These are phyloP conservation scores for Spatulosminthurus flaviceps DNA, from an alignment of 2,888 invertebrate species.

Conservation along the genomic window DNA sequence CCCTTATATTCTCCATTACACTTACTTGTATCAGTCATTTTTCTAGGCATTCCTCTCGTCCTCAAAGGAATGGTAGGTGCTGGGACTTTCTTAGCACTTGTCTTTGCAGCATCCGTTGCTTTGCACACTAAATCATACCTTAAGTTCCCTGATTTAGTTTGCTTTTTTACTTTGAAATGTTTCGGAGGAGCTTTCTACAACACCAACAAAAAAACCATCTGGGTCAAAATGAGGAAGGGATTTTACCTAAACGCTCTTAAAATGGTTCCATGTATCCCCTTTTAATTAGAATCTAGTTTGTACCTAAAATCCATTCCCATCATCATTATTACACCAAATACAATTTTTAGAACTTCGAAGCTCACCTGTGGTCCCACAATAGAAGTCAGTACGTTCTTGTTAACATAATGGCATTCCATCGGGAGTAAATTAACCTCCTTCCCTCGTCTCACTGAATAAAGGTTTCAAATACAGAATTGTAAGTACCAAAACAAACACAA, in stretches of 20 bases:
- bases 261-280: no score
- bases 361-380: slow-evolving; percentile 73
- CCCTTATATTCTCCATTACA: slow-evolving; percentile 44
- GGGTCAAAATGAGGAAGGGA: no score
- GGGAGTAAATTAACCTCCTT: slow-evolving; percentile 86
- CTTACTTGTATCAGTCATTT: slow-evolving; percentile 95
- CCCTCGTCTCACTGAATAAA: slow-evolving; percentile 75
- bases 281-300: no score
- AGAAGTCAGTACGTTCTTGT: slow-evolving; percentile 88
- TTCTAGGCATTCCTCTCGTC: slow-evolving; percentile 88
- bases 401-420: slow-evolving; percentile 94
- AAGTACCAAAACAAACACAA: neutral
- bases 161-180: slow-evolving; percentile 68
- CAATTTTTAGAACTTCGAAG: no score
- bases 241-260: no score
- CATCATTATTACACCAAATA: no score
- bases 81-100: slow-evolving; percentile 85
- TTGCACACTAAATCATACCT: slow-evolving; percentile 90
- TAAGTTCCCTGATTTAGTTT: slow-evolving; percentile 92
- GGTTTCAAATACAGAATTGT: slow-evolving; percentile 10
- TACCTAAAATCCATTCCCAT: no score
- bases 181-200: slow-evolving; percentile 45
- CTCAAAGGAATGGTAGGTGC: slow-evolving; percentile 89
- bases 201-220: no score
- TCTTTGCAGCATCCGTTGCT: slow-evolving; percentile 79